Percentiles rank a stretch among this genome's conserved stretches.
These are phyloP conservation scores for Pipa parva DNA, from an alignment of 2,113 vertebrate genomes.

Conservation along the genomic window DNA sequence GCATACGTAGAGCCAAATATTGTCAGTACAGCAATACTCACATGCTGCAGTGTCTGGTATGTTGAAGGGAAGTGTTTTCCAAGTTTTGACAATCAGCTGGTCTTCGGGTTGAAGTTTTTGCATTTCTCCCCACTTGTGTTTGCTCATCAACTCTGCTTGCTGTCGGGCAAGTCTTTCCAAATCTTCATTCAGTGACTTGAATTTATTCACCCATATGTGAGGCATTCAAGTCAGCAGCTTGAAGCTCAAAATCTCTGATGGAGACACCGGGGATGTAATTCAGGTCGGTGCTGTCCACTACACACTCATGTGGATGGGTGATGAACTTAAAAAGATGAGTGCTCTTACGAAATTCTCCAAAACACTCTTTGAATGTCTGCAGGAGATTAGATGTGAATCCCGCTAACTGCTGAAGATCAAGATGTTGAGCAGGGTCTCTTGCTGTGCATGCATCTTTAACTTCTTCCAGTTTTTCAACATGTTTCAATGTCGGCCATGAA, in stretches of 20 bases:
- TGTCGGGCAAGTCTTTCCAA: background rate
- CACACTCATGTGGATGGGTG: constrained; percentile 15
- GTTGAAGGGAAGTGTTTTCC: constrained; percentile 37
- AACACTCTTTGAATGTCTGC: background rate
- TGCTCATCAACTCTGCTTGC: constrained; percentile 17
- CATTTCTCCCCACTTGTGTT: constrained; percentile 4
- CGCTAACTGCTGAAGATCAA: constrained; percentile 47
- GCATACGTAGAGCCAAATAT: constrained; percentile 44
- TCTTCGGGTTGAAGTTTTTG: constrained; percentile 33
- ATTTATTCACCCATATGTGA: constrained; percentile 33
- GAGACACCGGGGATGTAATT: constrained; percentile 34
- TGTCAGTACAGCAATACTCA: constrained; percentile 39
- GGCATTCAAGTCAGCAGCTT: constrained; percentile 34
- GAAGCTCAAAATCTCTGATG: constrained; percentile 36
- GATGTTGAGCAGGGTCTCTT: constrained; percentile 34
- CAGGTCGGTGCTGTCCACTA: constrained; percentile 21
- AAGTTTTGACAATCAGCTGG: constrained; percentile 41
- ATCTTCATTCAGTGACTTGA: constrained; percentile 20
- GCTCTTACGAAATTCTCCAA: constrained; percentile 7
- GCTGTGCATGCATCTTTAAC: constrained; percentile 38
- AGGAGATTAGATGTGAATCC: constrained; percentile 43
- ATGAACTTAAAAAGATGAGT: constrained; percentile 20
- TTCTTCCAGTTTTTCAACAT: background rate
- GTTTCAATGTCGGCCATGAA: constrained; percentile 45
- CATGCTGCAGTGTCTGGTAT: constrained; percentile 17